Conservation (phyloP, 2,888 invertebrate genomes). For the Apantesis nais region DNA sequence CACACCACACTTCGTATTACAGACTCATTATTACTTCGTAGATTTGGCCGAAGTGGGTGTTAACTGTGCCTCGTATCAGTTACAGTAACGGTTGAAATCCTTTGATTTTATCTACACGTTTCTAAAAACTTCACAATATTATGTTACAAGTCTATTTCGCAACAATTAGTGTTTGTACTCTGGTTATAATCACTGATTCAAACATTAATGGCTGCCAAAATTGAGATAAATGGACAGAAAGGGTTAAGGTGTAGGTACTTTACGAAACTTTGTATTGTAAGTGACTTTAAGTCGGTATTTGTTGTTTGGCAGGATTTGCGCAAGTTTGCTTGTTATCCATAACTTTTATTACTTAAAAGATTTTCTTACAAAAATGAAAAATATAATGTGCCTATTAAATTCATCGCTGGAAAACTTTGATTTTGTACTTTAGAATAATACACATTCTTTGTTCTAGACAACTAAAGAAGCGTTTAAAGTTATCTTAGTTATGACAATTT, state of each 20-base stretch:
- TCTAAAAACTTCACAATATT: constrained; percentile 41
- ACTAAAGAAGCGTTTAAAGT: neutral
- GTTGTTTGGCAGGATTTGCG: neutral
- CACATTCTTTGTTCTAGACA: neutral
- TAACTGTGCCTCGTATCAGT: constrained; percentile 30
- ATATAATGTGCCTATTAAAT: neutral
- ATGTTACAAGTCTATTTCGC: constrained; percentile 37
- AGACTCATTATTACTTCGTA: constrained; percentile 4
- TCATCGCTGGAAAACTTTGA: neutral
- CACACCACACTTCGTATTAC: constrained; percentile 3
- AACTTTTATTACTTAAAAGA: neutral
- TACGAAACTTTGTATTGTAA: neutral
- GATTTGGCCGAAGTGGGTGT: constrained; percentile 15
- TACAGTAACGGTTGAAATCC: constrained; percentile 43
- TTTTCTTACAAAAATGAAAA: neutral
- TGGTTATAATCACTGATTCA: constrained; percentile 1
- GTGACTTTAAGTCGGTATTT: neutral
- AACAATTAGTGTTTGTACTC: constrained; percentile 36
- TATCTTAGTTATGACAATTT: neutral
- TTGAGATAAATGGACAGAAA: constrained; percentile 1
- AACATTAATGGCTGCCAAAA: constrained; percentile 6
- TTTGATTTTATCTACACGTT: constrained; percentile 44
- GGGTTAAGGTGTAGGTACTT: constrained; percentile 1
- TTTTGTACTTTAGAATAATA: neutral
- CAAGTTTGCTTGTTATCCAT: neutral